phyloP scores from a whole-genome alignment of 2,888 invertebrate species.

The Ormia ochracea region DNA sequence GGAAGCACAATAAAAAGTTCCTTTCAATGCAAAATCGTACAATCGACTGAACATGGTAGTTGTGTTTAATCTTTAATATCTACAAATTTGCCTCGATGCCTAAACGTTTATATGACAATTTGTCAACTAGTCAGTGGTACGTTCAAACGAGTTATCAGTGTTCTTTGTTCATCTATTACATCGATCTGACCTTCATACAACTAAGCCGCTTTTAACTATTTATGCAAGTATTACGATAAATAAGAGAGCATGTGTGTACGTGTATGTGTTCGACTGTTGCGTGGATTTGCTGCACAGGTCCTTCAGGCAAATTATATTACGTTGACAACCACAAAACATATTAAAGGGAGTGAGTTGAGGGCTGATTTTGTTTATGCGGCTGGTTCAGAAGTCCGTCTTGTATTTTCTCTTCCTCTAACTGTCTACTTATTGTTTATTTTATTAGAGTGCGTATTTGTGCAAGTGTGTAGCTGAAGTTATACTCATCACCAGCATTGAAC shows the following conservation, averaged over 20 bases:
- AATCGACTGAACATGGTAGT: slow-evolving; percentile 3
- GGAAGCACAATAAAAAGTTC: slow-evolving; percentile 4
- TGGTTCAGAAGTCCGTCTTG: neutral
- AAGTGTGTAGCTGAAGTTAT: neutral
- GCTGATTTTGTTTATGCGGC: slow-evolving; percentile 31
- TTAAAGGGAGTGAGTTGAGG: slow-evolving; percentile 24
- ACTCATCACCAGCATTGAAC: slow-evolving; percentile 31
- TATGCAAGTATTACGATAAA: neutral
- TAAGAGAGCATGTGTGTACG: neutral
- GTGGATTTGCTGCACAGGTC: slow-evolving; percentile 34
- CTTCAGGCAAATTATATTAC: slow-evolving; percentile 58
- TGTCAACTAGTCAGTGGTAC: slow-evolving; percentile 10
- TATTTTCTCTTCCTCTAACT: slow-evolving; percentile 20
- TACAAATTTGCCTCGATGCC: slow-evolving; percentile 30
- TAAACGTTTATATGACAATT: slow-evolving; percentile 48
- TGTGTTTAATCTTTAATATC: slow-evolving; percentile 10
- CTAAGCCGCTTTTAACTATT: slow-evolving; percentile 43
- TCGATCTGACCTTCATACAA: slow-evolving; percentile 58
- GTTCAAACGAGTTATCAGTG: neutral
- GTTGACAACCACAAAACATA: slow-evolving; percentile 50
- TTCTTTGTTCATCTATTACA: slow-evolving; percentile 38
- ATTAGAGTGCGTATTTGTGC: neutral
- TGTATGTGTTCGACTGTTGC: slow-evolving; percentile 8
- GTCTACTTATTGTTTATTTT: slow-evolving; percentile 38
- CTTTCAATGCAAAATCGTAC: neutral